A percentile compares a stretch with the other conserved stretches of the same genome.
phyloP scores from a whole-genome alignment of 2,888 invertebrate genomes.

The Caenorhabditis angaria region DNA sequence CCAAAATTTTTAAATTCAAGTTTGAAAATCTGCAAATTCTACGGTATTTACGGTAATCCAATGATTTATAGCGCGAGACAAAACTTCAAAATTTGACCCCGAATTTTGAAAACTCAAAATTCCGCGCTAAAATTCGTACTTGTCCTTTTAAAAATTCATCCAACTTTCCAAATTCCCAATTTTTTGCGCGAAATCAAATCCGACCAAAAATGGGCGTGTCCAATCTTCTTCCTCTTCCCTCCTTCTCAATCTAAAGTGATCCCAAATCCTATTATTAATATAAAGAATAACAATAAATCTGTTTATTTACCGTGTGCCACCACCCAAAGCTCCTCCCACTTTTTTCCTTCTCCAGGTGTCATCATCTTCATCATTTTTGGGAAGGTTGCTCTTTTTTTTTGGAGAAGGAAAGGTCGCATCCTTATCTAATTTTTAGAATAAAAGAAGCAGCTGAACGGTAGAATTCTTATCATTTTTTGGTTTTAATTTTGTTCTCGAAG shows the following conservation, averaged over 20 bases:
- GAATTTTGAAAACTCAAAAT: no score
- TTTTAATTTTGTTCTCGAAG: not conserved
- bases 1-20: no score
- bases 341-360: slow-evolving; percentile 17
- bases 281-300: not conserved
- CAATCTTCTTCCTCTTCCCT: not conserved
- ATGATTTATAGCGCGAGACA: no score
- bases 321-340: slow-evolving; percentile 18
- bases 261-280: slow-evolving; percentile 12
- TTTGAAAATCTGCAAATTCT: no score
- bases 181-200: not conserved
- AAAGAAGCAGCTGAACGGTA: not conserved
- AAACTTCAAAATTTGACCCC: no score
- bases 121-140: no score
- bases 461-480: not conserved
- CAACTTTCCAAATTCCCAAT: not conserved
- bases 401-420: slow-evolving; percentile 1
- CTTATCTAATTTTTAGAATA: not conserved
- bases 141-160: no score
- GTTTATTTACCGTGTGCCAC: slow-evolving; percentile 9
- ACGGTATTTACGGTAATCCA: no score
- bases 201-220: not conserved
- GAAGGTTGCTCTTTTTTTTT: slow-evolving; percentile 5
- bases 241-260: not conserved
- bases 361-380: not conserved